Percentiles rank a stretch among this genome's conserved stretches.
phyloP scores from a whole-genome alignment of 2,113 vertebrate genomes.

The Phocoena sinus region DNA sequence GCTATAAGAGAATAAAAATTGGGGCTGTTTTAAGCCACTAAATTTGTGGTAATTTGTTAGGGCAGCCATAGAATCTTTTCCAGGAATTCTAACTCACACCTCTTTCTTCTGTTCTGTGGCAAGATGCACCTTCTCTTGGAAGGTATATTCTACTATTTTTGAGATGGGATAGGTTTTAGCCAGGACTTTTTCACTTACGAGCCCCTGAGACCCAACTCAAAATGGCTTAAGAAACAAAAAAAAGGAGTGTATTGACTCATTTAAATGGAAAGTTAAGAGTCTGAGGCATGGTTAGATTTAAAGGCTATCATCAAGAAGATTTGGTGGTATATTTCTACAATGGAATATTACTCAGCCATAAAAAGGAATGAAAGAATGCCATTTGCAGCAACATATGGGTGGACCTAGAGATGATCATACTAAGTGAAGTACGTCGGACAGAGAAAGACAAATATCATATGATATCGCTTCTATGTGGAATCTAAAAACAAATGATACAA shows the following conservation, averaged over 20 bases:
- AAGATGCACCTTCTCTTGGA: background rate
- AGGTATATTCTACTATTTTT: background rate
- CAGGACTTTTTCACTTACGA: background rate
- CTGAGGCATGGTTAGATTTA: background rate
- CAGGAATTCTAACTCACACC: no score
- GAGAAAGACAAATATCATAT: background rate
- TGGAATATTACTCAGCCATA: background rate
- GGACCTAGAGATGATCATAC: background rate
- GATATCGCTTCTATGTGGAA: background rate
- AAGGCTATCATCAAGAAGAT: background rate
- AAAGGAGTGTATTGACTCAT: background rate
- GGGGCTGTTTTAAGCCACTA: background rate
- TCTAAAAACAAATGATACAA: background rate
- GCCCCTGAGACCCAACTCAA: background rate
- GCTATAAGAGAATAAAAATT: rapidly evolving
- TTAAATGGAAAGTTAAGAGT: no score
- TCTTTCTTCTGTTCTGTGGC: background rate
- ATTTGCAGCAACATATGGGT: background rate
- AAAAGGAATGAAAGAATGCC: background rate
- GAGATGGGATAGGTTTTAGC: background rate
- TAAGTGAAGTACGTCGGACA: background rate
- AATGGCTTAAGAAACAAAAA: background rate
- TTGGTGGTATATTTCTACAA: background rate
- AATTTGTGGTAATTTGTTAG: background rate
- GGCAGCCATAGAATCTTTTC: background rate